Evolutionary conservation across 2,797 vertebrate species (phyloP).

Genomic region (Ara ararauna): DNA sequence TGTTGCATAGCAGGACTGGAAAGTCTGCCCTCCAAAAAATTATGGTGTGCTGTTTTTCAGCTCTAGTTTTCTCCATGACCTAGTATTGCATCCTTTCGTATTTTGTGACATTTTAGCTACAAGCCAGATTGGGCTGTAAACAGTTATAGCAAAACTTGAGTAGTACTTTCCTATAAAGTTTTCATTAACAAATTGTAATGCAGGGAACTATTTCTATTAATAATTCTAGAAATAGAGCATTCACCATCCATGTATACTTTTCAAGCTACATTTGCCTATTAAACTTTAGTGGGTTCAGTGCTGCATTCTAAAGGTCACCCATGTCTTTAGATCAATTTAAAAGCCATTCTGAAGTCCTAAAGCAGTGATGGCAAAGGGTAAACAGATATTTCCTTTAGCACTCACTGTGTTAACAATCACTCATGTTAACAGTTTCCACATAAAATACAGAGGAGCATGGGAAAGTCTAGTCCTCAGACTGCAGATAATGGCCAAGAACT

Average conservation of each 20-base stretch:
- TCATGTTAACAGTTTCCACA: background rate
- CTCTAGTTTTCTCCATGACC: rapidly evolving
- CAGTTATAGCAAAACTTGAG: background rate
- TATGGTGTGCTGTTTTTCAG: background rate
- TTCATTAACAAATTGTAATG: background rate
- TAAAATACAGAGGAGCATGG: background rate
- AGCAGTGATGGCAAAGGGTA: background rate
- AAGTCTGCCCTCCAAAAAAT: background rate
- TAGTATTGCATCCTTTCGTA: background rate
- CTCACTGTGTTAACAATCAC: background rate
- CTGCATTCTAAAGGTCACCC: background rate
- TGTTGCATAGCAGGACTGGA: background rate
- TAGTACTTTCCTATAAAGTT: background rate
- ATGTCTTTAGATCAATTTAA: background rate
- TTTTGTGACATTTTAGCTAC: background rate
- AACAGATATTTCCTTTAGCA: constrained; percentile 1
- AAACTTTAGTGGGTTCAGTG: background rate
- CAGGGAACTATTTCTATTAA: background rate
- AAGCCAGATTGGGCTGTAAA: background rate
- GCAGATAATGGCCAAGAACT: background rate
- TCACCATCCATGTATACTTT: background rate
- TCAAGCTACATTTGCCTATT: background rate
- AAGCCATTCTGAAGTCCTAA: background rate
- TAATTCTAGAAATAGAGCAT: background rate
- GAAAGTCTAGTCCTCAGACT: background rate